Evolutionary conservation across 2,797 vertebrate genomes (phyloP), one percentile per base, ranked within the genome.

Genomic region (Melopsittacus undulatus): DNA sequence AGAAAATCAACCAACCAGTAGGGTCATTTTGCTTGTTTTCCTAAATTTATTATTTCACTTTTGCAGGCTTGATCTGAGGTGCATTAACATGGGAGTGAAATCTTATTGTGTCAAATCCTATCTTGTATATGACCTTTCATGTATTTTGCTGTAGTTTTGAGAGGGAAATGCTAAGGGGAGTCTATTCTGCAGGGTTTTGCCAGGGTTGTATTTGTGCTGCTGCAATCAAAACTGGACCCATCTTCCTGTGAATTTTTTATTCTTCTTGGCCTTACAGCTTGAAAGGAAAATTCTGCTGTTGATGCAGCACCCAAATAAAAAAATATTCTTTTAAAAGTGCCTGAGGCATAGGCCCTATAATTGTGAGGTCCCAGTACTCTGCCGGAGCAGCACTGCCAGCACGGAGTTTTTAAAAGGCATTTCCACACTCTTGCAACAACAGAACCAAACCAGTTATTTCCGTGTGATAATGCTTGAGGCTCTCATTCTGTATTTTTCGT

Each of bases 1-100:
- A 97, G 97, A 97, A 97, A 98, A 97, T 96, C 98, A 98, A 97
- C 98, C 98, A 98, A 98, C 98, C 98, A 98, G 98, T 97, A 97
- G 98, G 98, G 98, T 98, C 98, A 98, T 98, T 98, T 98, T 98
- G 98, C 98, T 98, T 98, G 98, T 98, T 98, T 98, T 97, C 97
- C 98, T 97, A 98, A 98, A 98, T 98, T 98, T 98, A 98, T 98
- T 98, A 98, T 98, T 98, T 98, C 97, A 95, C 97, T 97, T 97
- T 95, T 97, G 95, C 97, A 92, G 97, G 96, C 97, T 97, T 72
- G 97, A 97, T 97, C 97, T 89, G 97, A 97, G 96, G 97, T 97
- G 96, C 96, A 97, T 97, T 97, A 97, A 95, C 97, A 97, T 96
- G 97, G 96, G 95, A 97, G 97, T 24, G 91, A 96, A 97, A 97